phyloP scores from a whole-genome alignment of 2,888 invertebrate species.

The Bimastos eiseni region DNA sequence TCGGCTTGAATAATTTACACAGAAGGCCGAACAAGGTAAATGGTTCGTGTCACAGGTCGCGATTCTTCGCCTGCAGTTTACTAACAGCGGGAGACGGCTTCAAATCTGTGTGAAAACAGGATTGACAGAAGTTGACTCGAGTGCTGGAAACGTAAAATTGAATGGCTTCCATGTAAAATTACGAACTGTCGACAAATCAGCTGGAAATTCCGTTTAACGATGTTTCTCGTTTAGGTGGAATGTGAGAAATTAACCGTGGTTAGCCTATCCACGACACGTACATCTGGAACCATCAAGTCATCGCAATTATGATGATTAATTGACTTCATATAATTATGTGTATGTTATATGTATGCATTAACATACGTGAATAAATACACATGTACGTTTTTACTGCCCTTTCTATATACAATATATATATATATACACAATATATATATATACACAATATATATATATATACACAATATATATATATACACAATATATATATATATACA shows the following conservation, averaged over 20 bases:
- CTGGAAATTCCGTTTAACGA: background rate
- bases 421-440: no score
- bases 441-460: no score
- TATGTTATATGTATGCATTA: no score
- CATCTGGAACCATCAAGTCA: background rate
- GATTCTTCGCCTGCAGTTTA: background rate
- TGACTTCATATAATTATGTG: background rate
- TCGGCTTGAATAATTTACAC: background rate
- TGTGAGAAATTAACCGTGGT: background rate
- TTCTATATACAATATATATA: no score
- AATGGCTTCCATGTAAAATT: background rate
- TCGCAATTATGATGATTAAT: background rate
- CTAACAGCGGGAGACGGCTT: background rate
- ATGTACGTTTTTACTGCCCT: no score
- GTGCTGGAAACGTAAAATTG: background rate
- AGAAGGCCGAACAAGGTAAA: background rate
- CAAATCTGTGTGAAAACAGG: background rate
- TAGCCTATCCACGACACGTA: background rate
- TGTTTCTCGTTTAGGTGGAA: background rate
- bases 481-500: no score
- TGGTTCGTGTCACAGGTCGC: background rate
- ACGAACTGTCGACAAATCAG: background rate
- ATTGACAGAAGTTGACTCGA: background rate
- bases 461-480: no score
- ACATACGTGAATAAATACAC: no score